Base-by-base conservation (phyloP, 2,797 vertebrate genomes). In the Gymnoscopelus microlampas region DNA sequence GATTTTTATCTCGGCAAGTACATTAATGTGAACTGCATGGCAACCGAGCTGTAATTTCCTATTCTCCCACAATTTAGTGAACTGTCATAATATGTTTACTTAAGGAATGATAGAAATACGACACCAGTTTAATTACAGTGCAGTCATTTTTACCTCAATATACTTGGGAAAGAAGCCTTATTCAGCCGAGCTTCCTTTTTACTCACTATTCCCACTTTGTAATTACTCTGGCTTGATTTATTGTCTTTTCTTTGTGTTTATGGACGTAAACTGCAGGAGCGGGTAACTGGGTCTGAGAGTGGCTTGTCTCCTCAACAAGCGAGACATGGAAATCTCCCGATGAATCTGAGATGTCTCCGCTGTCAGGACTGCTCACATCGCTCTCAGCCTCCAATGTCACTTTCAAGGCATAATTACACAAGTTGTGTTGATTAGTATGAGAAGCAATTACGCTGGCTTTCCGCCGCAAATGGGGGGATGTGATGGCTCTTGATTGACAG, bases 321-420 rank as follows among this genome's bases (percentile, higher is more conserved):
- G 73, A 85, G 90, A 89, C 86, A 10, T 90, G 79, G 87, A 89
- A 93, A 91, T 92, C 91, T 92, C 91, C 85, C 85, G 91, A 89
- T 89, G 87, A 93, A 92, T 92, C 90, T 86, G 89, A 91, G 90
- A 91, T 88, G 90, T 89, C 92, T 93, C 81, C 73, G 83, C 90
- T 92, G 91, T 94, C 93, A 93, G 85, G 84, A 90, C 90, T 75
- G 87, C 83, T 91, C 89, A 91, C 88, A 89, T 91, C 90, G 85
- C 85, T 91, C 89, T 85, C 89, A 87, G 85, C 91, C 92, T 93
- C 92, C 93, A 93, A 94, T 94, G 94, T 94, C 93, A 94, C 94
- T 94, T 94, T 94, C 93, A 94, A 94, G 90, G 92, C 93, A 91
- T 94, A 94, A 94, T 94, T 95, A 94, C 93, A 93, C 93, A 94